Evolutionary conservation across 2,888 invertebrate species (phyloP).

Genomic region (Philereme vetulata): DNA sequence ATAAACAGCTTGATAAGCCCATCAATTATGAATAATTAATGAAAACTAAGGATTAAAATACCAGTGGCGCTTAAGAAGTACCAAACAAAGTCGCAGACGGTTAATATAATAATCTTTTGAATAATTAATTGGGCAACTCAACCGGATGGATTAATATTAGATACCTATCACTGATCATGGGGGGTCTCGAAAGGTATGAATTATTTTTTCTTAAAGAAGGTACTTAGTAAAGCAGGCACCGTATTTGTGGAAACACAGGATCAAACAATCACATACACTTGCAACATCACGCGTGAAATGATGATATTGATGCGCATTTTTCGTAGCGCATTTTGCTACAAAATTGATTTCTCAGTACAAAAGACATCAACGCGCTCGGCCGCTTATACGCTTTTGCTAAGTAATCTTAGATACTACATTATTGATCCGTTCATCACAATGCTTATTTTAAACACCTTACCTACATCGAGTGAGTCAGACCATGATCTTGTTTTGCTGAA

Average conservation of each 20-base stretch:
- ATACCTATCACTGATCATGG: conserved; percentile 23
- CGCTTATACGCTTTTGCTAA: neutral
- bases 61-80: conserved; percentile 32
- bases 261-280: neutral
- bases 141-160: conserved; percentile 37
- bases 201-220: conserved; percentile 1
- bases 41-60: conserved; percentile 26
- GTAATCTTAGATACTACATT: no score
- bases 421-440: no score
- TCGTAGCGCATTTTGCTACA: neutral
- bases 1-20: conserved; percentile 23
- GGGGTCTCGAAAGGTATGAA: conserved; percentile 21
- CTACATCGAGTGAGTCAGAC: conserved; percentile 2
- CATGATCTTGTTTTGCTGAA: conserved; percentile 15
- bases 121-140: conserved; percentile 31
- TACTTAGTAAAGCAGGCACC: neutral
- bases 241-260: neutral
- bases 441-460: no score
- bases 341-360: conserved; percentile 7
- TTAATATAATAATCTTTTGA: conserved; percentile 30
- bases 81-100: conserved; percentile 22
- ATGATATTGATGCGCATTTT: no score
- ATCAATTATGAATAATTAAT: conserved; percentile 28
- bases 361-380: conserved; percentile 24
- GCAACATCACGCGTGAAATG: no score